Percentiles rank a stretch among this genome's conserved stretches.
phyloP scores from a whole-genome alignment of 2,888 invertebrate genomes.

The Chydorus sphaericus region DNA sequence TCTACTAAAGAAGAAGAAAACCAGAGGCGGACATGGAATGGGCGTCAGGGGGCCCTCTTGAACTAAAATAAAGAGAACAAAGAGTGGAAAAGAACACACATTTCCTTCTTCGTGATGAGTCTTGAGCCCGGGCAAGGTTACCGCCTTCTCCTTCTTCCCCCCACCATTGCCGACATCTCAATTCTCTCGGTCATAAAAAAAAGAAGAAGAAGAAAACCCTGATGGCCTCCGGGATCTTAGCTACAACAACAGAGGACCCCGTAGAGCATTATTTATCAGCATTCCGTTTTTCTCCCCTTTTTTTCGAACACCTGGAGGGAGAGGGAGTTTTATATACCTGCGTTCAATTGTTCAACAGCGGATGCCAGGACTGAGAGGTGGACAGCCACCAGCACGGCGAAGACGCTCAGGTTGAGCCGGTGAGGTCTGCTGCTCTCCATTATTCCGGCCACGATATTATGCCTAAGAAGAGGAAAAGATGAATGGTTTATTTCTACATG shows the following conservation, averaged over 20 bases:
- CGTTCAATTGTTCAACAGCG: not conserved
- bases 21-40: conserved; percentile 1
- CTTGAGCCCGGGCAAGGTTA: not conserved
- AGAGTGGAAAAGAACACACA: not conserved
- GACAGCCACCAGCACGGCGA: not conserved
- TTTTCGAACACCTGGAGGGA: too few relatives aligned
- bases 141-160: not conserved
- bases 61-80: not conserved
- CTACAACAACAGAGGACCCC: not conserved
- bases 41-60: not conserved
- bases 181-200: conserved; percentile 2
- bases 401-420: too few relatives aligned
- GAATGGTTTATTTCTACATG: too few relatives aligned
- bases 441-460: too few relatives aligned
- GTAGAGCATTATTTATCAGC: not conserved
- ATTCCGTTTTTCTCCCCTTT: too few relatives aligned
- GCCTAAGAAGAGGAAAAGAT: too few relatives aligned
- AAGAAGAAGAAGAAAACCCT: not conserved
- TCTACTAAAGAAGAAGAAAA: not conserved
- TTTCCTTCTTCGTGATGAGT: conserved; percentile 1
- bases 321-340: not conserved
- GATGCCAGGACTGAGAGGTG: not conserved
- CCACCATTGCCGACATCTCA: conserved; percentile 2
- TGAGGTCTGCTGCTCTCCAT: too few relatives aligned
- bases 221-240: not conserved